Percentiles rank a stretch among this genome's conserved stretches.
These are phyloP conservation scores for Andrena chrysosceles DNA, from an alignment of 2,888 invertebrate species.

Conservation along the genomic window DNA sequence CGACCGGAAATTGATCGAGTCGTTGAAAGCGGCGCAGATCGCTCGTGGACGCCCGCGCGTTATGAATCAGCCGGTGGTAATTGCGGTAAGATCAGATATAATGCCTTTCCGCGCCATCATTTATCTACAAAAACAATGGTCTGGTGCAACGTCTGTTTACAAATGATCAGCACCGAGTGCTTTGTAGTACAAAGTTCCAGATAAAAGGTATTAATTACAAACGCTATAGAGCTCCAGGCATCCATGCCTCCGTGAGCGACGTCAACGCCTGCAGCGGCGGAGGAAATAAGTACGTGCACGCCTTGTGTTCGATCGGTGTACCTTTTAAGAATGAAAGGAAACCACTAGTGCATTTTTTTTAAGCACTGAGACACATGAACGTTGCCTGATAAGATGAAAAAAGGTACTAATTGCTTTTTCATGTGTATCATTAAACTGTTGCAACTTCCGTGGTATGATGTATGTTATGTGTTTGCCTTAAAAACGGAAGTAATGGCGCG, in stretches of 20 bases:
- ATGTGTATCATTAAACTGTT: conserved; percentile 41
- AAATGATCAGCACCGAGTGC: conserved; percentile 7
- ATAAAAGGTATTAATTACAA: conserved; percentile 37
- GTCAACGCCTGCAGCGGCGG: conserved; percentile 31
- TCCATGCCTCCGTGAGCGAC: background rate
- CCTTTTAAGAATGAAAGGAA: background rate
- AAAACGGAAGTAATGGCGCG: conserved; percentile 2
- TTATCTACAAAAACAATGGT: conserved; percentile 67
- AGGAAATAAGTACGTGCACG: conserved; percentile 5
- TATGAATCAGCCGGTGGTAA: conserved; percentile 67
- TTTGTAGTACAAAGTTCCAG: conserved; percentile 19
- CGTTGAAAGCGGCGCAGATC: conserved; percentile 39
- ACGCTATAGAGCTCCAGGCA: conserved; percentile 31
- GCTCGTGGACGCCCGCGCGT: conserved; percentile 38
- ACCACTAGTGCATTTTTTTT: background rate
- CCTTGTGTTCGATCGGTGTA: conserved; percentile 23
- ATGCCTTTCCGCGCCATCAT: conserved; percentile 48
- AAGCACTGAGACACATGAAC: background rate
- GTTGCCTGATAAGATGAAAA: conserved; percentile 36
- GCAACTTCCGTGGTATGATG: conserved; percentile 40
- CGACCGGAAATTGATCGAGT: conserved; percentile 42
- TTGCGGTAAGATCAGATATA: conserved; percentile 69
- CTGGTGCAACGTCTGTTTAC: conserved; percentile 64
- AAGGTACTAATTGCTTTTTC: conserved; percentile 50
- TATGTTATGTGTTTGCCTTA: conserved; percentile 2